Conservation (phyloP, 2,888 invertebrate genomes). For the Strigamia transsilvanica region DNA sequence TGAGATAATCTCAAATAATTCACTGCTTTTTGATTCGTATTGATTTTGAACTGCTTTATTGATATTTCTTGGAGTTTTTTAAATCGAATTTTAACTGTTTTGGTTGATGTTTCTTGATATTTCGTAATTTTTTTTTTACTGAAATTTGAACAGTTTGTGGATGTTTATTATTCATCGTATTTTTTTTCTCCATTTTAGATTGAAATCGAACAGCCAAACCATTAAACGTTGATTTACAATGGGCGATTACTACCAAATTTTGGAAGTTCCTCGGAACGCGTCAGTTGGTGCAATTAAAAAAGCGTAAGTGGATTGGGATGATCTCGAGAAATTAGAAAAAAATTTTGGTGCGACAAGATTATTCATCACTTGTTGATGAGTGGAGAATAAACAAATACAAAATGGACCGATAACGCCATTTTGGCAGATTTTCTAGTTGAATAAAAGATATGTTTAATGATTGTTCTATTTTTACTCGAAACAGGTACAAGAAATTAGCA, state of each 20-base stretch:
- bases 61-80: too few species aligned
- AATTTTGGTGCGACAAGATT: neutral
- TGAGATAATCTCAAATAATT: too few species aligned
- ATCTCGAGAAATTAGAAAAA: neutral
- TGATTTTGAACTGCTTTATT: neutral
- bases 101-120: too few species aligned
- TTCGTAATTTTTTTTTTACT: too few species aligned
- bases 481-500: slow-evolving; percentile 94
- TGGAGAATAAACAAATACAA: neutral
- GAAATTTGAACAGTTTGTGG: too few species aligned
- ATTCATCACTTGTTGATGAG: neutral
- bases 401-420: neutral
- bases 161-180: too few species aligned
- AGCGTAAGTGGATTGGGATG: slow-evolving; percentile 79
- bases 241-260: slow-evolving; percentile 94
- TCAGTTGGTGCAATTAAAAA: slow-evolving; percentile 92
- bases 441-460: slow-evolving; percentile 46
- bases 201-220: neutral
- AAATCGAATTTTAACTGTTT: too few species aligned
- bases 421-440: neutral
- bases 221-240: slow-evolving; percentile 67
- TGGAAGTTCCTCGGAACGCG: slow-evolving; percentile 84
- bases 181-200: too few species aligned
- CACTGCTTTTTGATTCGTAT: neutral
- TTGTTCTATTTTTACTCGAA: slow-evolving; percentile 57